Evolutionary conservation across 2,888 invertebrate genomes (phyloP), one percentile per base, ranked within the genome.

Genomic region (Idaea biselata): DNA sequence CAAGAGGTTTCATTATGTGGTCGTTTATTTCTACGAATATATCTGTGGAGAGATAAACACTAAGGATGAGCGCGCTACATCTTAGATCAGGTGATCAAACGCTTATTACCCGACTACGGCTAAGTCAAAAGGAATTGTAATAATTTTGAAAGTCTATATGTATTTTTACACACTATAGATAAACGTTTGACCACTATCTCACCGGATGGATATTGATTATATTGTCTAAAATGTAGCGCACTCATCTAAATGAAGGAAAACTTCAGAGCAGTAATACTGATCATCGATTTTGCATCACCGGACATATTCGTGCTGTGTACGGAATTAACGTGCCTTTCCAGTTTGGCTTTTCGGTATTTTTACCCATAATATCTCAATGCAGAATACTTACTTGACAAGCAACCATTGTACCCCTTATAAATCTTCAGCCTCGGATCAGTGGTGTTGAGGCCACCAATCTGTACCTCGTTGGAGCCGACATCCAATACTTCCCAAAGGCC

Each of bases 401-500:
- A 98, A 63, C 98, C 97, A 77, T 96, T 97, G 84, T 97, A 98
- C 72, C 97, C 96, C 79, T 96, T 97, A 80, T 96, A 97, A 65
- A 96, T 95, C 66, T 95, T 95, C 74, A 97, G 95, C 69, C 97
- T 93, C 4, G 96, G 95, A 81, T 97, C 97, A 5, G 95, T 96
- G 6, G 97, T 97, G 76, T 97, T 97, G 16, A 97, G 94, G 25
- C 97, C 97, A 14, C 97, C 97, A 61, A 98, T 95, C 83, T 97
- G 97, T 11, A 97, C 96, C 76, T 97, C 97, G 81, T 97, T 97
- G 16, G 95, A 94, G 8, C 96, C 95, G 58, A 93, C 86, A 70
- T 94, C 95, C 5, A 93, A 89, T n/a, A 94, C 94, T 72, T 96
- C 95, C 70, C 94, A 94, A 55, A 95, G 93, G 25, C 94, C 95